Percentiles rank a stretch among this genome's conserved stretches.
These are phyloP conservation scores for Strigamia maritima DNA, from an alignment of 2,888 invertebrate genomes.

Conservation along the genomic window DNA sequence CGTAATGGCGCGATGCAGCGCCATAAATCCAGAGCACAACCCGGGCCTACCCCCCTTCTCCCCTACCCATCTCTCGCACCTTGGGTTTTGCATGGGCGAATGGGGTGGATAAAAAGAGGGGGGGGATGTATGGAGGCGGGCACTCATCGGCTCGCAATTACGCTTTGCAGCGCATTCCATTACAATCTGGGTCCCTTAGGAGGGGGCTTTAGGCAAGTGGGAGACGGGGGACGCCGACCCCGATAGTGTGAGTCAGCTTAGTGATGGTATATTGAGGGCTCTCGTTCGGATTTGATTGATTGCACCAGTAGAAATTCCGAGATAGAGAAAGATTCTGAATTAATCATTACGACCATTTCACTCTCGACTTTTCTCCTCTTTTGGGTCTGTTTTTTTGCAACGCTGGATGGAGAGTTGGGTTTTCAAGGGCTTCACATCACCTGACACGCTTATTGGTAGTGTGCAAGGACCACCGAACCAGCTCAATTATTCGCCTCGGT, in stretches of 20 bases:
- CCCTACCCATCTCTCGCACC: not conserved
- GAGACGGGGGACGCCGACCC: constrained; percentile 6
- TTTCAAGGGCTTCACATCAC: not conserved
- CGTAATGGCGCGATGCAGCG: not conserved
- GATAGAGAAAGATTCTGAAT: not conserved
- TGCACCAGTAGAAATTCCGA: not conserved
- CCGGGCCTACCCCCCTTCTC: not conserved
- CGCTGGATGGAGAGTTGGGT: not conserved
- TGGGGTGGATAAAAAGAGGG: not conserved
- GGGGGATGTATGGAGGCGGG: not conserved
- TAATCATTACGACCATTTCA: constrained; percentile 12
- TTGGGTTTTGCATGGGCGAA: constrained; percentile 10
- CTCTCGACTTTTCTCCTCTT: not conserved
- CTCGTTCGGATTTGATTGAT: constrained; percentile 30
- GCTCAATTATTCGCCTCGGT: not conserved
- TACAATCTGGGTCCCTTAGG: constrained; percentile 33
- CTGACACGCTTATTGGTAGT: not conserved
- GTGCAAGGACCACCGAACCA: not conserved
- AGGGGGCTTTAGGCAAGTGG: constrained; percentile 18
- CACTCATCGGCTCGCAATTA: constrained; percentile 35
- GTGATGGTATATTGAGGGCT: constrained; percentile 21
- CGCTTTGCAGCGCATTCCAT: constrained; percentile 34
- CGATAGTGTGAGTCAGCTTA: constrained; percentile 25
- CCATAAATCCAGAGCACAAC: not conserved
- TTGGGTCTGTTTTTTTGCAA: not conserved